A percentile compares a stretch with the other conserved stretches of the same genome.
phyloP scores from a whole-genome alignment of 2,113 vertebrate species.

The Uria lomvia region DNA sequence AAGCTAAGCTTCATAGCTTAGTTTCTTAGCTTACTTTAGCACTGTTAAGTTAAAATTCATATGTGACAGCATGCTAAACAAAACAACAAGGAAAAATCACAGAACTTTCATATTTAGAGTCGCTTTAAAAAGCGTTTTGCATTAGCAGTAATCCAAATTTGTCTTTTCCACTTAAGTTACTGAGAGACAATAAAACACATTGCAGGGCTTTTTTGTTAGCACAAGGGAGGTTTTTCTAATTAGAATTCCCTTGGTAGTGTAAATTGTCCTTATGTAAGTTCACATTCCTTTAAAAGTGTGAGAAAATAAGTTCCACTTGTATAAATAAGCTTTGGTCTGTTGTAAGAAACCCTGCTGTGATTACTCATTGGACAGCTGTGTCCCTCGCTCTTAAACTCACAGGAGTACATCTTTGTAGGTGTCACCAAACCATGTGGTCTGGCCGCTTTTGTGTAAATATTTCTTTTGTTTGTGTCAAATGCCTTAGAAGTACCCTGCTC shows the following conservation, averaged over 20 bases:
- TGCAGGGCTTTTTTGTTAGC: constrained; percentile 68
- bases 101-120: background rate
- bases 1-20: background rate
- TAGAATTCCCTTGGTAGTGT: constrained; percentile 75
- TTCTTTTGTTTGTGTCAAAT: constrained; percentile 71
- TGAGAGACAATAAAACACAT: constrained; percentile 59
- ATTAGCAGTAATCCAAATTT: constrained; percentile 13
- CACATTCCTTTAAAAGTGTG: constrained; percentile 80
- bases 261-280: constrained; percentile 75
- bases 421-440: constrained; percentile 75
- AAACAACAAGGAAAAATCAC: background rate
- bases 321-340: constrained; percentile 77
- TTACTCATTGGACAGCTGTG: constrained; percentile 73
- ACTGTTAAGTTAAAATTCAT: background rate
- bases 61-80: background rate
- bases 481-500: constrained; percentile 14
- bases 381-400: constrained; percentile 68
- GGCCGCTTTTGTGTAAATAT: constrained; percentile 68
- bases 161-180: constrained; percentile 66
- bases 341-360: constrained; percentile 76
- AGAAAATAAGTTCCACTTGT: constrained; percentile 83
- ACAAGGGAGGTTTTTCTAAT: constrained; percentile 68
- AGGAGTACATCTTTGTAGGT: constrained; percentile 69
- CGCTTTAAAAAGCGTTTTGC: constrained; percentile 47
- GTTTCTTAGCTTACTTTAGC: background rate